Conservation (phyloP, 2,113 vertebrate species). For the Tachuris rubrigastra region DNA sequence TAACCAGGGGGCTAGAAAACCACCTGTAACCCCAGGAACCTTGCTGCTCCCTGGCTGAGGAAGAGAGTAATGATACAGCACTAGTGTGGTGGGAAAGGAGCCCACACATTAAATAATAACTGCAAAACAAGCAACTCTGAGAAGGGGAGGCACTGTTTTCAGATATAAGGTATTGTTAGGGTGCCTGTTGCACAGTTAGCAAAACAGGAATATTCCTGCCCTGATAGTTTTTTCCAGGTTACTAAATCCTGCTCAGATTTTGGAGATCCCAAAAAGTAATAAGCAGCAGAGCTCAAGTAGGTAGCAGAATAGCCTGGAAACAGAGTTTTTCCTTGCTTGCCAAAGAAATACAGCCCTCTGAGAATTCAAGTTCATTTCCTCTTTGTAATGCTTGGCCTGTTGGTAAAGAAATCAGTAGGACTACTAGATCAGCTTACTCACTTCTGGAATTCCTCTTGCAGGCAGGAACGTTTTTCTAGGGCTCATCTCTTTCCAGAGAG, state of each 20-base stretch:
- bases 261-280: background rate
- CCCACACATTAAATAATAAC: background rate
- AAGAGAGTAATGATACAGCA: background rate
- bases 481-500: background rate
- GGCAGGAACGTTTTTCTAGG: background rate
- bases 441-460: background rate
- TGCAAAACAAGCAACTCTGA: background rate
- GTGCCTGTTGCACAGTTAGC: background rate
- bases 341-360: background rate
- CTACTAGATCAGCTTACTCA: background rate
- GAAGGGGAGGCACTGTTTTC: background rate
- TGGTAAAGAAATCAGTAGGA: background rate
- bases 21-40: background rate
- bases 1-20: background rate
- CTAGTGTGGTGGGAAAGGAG: background rate
- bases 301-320: background rate
- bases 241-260: background rate
- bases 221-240: background rate
- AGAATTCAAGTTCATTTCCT: background rate
- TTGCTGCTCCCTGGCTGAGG: background rate
- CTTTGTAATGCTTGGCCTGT: background rate
- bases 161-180: background rate
- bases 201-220: background rate
- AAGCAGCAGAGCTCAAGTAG: background rate
- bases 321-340: background rate